Evolutionary conservation across 2,113 vertebrate genomes (phyloP).

Genomic region (Pholis gunnellus): DNA sequence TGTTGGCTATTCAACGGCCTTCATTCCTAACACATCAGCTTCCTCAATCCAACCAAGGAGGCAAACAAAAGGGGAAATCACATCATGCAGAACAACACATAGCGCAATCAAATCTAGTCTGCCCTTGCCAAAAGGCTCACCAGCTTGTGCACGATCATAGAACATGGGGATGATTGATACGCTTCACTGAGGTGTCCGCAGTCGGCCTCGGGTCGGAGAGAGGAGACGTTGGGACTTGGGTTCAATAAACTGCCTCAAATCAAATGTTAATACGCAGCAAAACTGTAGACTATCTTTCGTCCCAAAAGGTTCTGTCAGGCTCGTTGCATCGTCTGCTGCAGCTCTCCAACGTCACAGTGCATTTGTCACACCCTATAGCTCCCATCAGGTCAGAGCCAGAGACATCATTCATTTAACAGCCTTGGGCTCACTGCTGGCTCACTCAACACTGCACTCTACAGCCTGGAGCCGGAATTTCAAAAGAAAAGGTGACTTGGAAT

Average conservation of each 20-base stretch:
- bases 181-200: not conserved
- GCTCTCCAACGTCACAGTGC: not conserved
- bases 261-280: not conserved
- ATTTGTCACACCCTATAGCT: not conserved
- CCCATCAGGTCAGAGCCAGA: not conserved
- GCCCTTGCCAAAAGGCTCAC: not conserved
- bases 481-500: too few relatives aligned
- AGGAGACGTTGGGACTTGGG: not conserved
- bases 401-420: not conserved
- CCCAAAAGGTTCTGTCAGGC: not conserved
- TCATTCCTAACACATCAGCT: constrained; percentile 5
- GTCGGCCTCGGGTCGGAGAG: not conserved
- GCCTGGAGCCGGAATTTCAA: constrained; percentile 17
- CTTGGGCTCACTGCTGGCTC: not conserved
- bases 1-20: constrained; percentile 23
- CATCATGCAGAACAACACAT: not conserved
- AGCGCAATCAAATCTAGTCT: not conserved
- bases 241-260: not conserved
- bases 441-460: constrained; percentile 71
- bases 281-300: not conserved
- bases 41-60: not conserved
- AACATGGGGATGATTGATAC: not conserved
- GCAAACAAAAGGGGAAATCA: not conserved
- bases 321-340: not conserved
- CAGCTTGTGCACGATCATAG: not conserved